Percentiles rank a stretch among this genome's conserved stretches.
These are phyloP conservation scores for Drosophila rellima DNA, from an alignment of 2,888 invertebrate genomes.

Conservation along the genomic window DNA sequence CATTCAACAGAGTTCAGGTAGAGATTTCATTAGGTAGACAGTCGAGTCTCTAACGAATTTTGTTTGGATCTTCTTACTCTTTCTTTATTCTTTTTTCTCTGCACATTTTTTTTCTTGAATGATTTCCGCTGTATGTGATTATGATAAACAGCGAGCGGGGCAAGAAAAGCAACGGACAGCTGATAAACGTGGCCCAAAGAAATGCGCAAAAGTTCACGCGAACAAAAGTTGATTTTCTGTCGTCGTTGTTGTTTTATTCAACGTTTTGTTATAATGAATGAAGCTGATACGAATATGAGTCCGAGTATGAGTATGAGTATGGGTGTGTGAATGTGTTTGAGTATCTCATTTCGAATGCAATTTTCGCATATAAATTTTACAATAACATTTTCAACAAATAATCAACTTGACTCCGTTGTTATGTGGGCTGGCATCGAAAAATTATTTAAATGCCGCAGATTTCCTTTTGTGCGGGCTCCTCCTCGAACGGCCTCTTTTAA, in stretches of 20 bases:
- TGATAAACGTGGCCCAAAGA: slow-evolving; percentile 40
- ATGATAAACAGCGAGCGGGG: slow-evolving; percentile 52
- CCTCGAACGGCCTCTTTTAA: slow-evolving; percentile 49
- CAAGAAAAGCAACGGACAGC: slow-evolving; percentile 19
- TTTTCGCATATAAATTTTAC: slow-evolving; percentile 78
- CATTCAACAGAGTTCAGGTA: slow-evolving; percentile 71
- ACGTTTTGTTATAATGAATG: slow-evolving; percentile 54
- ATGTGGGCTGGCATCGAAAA: slow-evolving; percentile 67
- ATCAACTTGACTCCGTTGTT: slow-evolving; percentile 43
- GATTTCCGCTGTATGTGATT: slow-evolving; percentile 73
- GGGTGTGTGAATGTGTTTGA: slow-evolving; percentile 16
- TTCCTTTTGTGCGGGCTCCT: slow-evolving; percentile 50
- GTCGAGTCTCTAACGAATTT: slow-evolving; percentile 13
- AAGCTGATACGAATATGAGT: slow-evolving; percentile 13
- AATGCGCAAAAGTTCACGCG: slow-evolving; percentile 63
- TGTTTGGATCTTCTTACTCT: slow-evolving; percentile 16
- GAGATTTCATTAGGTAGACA: slow-evolving; percentile 43
- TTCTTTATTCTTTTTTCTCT: slow-evolving; percentile 22
- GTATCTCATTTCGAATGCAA: slow-evolving; percentile 67
- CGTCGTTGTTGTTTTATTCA: slow-evolving; percentile 24
- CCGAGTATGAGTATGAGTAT: slow-evolving; percentile 4
- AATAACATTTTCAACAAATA: slow-evolving; percentile 70
- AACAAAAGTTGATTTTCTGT: slow-evolving; percentile 34
- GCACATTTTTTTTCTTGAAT: slow-evolving; percentile 32
- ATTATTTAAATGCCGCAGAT: slow-evolving; percentile 73